Evolutionary conservation across 2,888 invertebrate species (phyloP), one percentile per base, ranked within the genome.

Genomic region (Beris chalybata): DNA sequence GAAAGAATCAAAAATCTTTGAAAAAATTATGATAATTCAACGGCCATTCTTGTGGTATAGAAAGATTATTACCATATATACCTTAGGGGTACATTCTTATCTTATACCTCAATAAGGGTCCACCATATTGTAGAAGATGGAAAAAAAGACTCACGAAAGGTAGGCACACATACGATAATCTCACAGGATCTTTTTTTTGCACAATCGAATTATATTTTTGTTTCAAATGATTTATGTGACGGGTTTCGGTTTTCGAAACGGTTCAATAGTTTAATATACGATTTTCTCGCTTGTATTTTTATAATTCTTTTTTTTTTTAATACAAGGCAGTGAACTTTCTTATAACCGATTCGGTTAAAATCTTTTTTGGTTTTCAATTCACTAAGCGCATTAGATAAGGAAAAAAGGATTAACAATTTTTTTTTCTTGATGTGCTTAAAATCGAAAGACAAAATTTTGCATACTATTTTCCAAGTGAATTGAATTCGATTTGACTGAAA

Each of bases 171-270:
- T 13, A 15, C 6, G 38, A 43, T 15, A 43, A 6, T 38, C 11
- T 38, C 38, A 38, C 32, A 50, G 50, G 61, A 50, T 52, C 38
- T 61, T 50, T 50, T 38, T 38, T 38, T 38, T 61, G 50, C 61
- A 43, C 50, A 61, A 61, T 61, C 61, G 52, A 52, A 59, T 59
- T 59, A 59, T 59, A 48, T 48, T 59, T 61, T 61, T 52, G 43
- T 52, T 61, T 52, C 50, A 61, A 66, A 63, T 68, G 68, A 68
- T 68, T 68, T 68, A 68, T 68, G 68, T 68, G 68, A 68, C 66
- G 30, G 61, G 38, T 38, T 47, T 52, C 43, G 50, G 61, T 52
- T 50, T 38, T 50, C 50, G 38, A 50, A 61, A 38, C 38, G 38
- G 38, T 38, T 38, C 38, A 38, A 38, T 38, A 38, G 38, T 38